Evolutionary conservation across 2,888 invertebrate genomes (phyloP), one percentile per base, ranked within the genome.

Genomic region (Xestia xanthographa): DNA sequence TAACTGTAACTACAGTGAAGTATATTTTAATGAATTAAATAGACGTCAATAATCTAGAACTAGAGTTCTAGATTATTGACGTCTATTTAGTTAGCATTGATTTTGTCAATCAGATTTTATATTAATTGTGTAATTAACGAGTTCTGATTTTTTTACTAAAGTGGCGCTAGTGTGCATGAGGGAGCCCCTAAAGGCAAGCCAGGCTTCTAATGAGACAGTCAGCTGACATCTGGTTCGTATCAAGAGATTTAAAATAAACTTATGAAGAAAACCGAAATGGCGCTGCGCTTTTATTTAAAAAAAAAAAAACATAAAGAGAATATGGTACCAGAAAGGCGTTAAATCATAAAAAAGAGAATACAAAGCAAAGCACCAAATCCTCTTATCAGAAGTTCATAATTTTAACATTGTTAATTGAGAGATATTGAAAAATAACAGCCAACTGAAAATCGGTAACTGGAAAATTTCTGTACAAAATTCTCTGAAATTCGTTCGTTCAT

Each of bases 341-440:
- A 67, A 48, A 29, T 53, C 29, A 34, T 38, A 63, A 68, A 68
- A 68, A 14, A 80, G 65, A 53, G 1, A 65, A 60, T 29, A 72
- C 34, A 83, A 56, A 73, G 34, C 34, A 29, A 66, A 71, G 53
- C 38, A 74, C 20, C 58, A 45, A 79, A 79, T 74, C 72, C 50
- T 72, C 62, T 72, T 71, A 75, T 34, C 75, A 38, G 50, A 63
- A 68, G 62, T 43, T 50, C 56, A n/a, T 50, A 62, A 75, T 71
- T 75, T 68, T 66, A 79, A 79, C 66, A 79, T 38, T 66, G 69
- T 80, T 80, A 75, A 75, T 82, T 75, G 63, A 65, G 48, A 56
- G 62, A 68, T 72, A 84, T 84, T 72, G 75, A 80, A 84, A 84
- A 84, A 79, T 74, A 82, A 83, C 79, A 74, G 68, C 38, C 50